Percentiles rank a stretch among this genome's conserved stretches.
Evolutionary conservation across 2,797 vertebrate species (phyloP).

Genomic region (Pangasius krempfi): DNA sequence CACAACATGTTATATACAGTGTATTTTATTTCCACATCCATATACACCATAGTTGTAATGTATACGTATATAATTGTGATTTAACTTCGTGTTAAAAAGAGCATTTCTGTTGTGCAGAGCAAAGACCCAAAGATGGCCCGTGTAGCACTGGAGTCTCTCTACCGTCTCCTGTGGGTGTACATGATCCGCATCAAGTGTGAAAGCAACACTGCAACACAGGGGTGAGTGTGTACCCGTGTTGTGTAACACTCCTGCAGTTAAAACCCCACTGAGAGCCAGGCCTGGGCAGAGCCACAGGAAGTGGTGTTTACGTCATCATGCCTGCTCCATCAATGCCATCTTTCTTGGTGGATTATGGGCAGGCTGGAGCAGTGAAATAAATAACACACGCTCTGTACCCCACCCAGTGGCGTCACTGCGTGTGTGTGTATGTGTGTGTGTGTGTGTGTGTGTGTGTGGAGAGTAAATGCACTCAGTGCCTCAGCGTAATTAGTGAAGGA

Average conservation of each 20-base stretch:
- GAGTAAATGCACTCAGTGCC: background rate
- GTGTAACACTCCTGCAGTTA: conserved; percentile 16
- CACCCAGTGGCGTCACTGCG: conserved; percentile 32
- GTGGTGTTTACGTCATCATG: conserved; percentile 46
- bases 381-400: conserved; percentile 36
- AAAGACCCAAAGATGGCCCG: conserved; percentile 99
- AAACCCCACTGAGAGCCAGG: conserved; percentile 27
- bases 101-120: conserved; percentile 76
- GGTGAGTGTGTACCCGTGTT: conserved; percentile 71
- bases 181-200: conserved; percentile 99
- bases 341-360: conserved; percentile 49
- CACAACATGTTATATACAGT: background rate
- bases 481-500: conserved; percentile 36
- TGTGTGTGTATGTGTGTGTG: conserved; percentile 25
- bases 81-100: background rate
- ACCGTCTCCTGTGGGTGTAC: conserved; percentile 98
- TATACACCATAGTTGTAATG: background rate
- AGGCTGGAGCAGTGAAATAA: conserved; percentile 28
- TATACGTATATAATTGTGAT: background rate
- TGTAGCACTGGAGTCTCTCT: conserved; percentile 95
- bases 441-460: conserved; percentile 8
- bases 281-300: conserved; percentile 32
- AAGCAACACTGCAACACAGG: conserved; percentile 98
- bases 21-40: background rate
- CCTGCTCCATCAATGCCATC: conserved; percentile 52